Evolutionary conservation across 2,888 invertebrate genomes (phyloP).

Genomic region (Caenorhabditis becei): DNA sequence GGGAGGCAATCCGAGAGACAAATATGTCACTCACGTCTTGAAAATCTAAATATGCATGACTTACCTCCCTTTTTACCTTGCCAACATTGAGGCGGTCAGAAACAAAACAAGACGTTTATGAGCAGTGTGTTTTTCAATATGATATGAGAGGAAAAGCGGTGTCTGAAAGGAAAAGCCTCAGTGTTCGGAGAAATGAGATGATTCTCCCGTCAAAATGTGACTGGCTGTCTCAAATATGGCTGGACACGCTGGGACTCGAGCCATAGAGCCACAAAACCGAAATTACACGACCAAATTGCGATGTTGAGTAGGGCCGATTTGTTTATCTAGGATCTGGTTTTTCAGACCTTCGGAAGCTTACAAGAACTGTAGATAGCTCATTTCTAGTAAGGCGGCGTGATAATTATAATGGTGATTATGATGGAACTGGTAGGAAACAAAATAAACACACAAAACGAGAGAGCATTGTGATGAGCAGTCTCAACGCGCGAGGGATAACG

Average conservation of each 20-base stretch:
- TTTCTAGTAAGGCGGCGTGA: neutral
- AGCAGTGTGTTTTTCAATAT: slow-evolving; percentile 36
- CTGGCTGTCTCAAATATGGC: slow-evolving; percentile 54
- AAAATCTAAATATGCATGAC: slow-evolving; percentile 60
- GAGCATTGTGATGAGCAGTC: slow-evolving; percentile 54
- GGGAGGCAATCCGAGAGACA: slow-evolving; percentile 39
- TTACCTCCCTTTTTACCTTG: slow-evolving; percentile 34
- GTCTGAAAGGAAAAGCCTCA: slow-evolving; percentile 21
- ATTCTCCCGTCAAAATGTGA: slow-evolving; percentile 54
- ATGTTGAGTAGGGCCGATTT: slow-evolving; percentile 50
- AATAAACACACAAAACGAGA: slow-evolving; percentile 43
- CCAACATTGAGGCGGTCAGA: slow-evolving; percentile 37
- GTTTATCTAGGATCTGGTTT: slow-evolving; percentile 20
- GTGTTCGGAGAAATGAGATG: slow-evolving; percentile 60
- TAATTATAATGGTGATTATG: slow-evolving; percentile 12
- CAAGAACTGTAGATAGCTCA: neutral
- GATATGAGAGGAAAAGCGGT: slow-evolving; percentile 41
- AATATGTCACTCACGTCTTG: slow-evolving; percentile 56
- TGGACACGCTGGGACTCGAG: slow-evolving; percentile 3
- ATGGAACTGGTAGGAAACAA: slow-evolving; percentile 32
- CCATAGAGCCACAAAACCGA: slow-evolving; percentile 39
- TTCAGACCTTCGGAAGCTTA: neutral
- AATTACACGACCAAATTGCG: slow-evolving; percentile 59
- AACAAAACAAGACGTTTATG: slow-evolving; percentile 58
- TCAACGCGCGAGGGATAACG: slow-evolving; percentile 48